Evolutionary conservation across 23 tunicate species (phyloP).

Genomic region (Oikopleura vanhoeffeni): DNA sequence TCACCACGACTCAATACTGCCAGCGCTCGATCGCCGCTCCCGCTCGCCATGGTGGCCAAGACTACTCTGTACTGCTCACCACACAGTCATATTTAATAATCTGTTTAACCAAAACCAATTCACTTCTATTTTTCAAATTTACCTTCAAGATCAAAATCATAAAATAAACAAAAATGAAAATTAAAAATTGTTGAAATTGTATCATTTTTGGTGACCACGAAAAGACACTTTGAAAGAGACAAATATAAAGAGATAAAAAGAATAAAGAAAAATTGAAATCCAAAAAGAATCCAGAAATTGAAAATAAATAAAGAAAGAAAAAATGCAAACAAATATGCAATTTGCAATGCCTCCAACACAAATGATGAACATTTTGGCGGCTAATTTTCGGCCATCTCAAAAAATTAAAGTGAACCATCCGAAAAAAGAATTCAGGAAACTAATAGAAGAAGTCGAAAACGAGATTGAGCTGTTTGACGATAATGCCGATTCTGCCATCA

Average conservation of each 20-base stretch:
- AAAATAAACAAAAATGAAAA: no score
- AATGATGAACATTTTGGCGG: no score
- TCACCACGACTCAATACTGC: no score
- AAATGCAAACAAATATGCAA: neutral
- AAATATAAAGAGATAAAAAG: neutral
- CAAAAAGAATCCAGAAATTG: neutral
- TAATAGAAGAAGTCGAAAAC: neutral
- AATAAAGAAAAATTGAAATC: neutral
- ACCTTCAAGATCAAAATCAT: no score
- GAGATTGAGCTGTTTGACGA: neutral
- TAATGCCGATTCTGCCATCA: neutral
- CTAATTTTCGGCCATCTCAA: no score
- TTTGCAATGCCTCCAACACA: neutral
- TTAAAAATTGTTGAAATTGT: no score
- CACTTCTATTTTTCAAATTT: no score
- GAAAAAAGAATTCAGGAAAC: neutral
- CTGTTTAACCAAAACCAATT: no score
- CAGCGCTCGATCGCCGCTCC: no score
- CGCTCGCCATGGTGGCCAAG: no score
- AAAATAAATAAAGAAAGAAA: neutral
- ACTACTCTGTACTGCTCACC: no score
- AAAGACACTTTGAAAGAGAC: neutral
- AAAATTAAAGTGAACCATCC: neutral
- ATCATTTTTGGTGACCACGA: slow-evolving; percentile 7
- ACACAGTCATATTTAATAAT: no score